Percentiles rank a stretch among this genome's conserved stretches.
Conservation (phyloP, 1,140 invertebrate genomes). For the Panonychus citri region DNA sequence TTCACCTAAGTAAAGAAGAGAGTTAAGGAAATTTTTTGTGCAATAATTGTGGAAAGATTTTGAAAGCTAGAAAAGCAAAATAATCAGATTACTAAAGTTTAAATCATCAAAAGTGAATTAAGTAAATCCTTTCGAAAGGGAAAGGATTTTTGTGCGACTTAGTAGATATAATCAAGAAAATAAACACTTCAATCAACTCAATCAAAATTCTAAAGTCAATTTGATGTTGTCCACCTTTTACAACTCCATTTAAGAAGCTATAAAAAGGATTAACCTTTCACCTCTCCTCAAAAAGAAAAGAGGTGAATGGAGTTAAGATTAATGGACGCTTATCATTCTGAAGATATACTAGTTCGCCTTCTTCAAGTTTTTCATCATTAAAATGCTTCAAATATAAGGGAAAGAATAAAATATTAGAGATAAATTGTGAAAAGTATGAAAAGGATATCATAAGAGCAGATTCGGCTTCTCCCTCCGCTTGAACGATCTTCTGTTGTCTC, state of each 20-base stretch:
- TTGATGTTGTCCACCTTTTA: conserved; percentile 11
- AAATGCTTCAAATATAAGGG: too few relatives aligned
- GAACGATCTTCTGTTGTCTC: conserved; percentile 95
- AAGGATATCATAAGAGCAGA: conserved; percentile 89
- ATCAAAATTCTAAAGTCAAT: not conserved
- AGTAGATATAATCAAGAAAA: too few relatives aligned
- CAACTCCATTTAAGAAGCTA: not conserved
- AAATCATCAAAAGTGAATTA: not conserved
- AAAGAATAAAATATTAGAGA: not conserved
- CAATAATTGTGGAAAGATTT: not conserved
- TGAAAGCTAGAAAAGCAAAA: not conserved
- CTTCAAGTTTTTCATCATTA: not conserved
- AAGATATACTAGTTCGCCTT: not conserved
- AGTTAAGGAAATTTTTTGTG: conserved; percentile 34
- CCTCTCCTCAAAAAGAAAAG: not conserved
- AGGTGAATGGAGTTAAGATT: conserved; percentile 7
- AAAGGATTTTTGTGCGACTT: too few relatives aligned
- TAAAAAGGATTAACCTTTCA: not conserved
- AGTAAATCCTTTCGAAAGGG: too few relatives aligned
- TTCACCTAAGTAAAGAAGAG: conserved; percentile 56
- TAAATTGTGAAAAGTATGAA: conserved; percentile 19
- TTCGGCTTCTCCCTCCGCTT: conserved; percentile 98
- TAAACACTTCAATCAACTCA: not conserved
- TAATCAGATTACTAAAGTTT: conserved; percentile 25
- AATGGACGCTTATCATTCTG: conserved; percentile 1